These are phyloP conservation scores for Eubasilissa splendida DNA, from an alignment of 2,888 invertebrate genomes.

Conservation along the genomic window DNA sequence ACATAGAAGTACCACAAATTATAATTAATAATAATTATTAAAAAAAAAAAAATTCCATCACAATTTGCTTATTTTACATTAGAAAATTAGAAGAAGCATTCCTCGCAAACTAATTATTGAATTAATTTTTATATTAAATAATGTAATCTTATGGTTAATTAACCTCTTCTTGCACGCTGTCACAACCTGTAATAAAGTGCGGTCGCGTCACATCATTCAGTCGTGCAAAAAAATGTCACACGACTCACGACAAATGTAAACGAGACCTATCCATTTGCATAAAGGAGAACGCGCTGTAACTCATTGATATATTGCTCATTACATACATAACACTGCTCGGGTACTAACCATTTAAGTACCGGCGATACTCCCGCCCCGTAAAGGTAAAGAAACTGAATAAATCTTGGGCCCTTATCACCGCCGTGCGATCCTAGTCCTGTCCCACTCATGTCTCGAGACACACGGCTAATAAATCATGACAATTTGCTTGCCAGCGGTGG, in stretches of 20 bases:
- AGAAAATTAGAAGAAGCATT: too few species aligned
- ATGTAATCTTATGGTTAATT: too few species aligned
- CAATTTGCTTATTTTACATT: too few species aligned
- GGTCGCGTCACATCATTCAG: neutral
- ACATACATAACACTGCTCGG: neutral
- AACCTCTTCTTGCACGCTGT: too few species aligned
- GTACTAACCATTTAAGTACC: too few species aligned
- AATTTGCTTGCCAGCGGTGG: constrained; percentile 20
- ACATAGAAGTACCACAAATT: too few species aligned
- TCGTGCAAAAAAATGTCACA: constrained; percentile 20
- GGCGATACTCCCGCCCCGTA: neutral
- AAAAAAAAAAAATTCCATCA: too few species aligned
- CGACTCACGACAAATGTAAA: constrained; percentile 23
- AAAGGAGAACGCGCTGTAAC: neutral
- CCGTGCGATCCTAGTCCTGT: constrained; percentile 31
- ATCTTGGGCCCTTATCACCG: constrained; percentile 32
- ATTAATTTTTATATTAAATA: too few species aligned
- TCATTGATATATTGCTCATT: constrained; percentile 5
- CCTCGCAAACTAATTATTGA: too few species aligned
- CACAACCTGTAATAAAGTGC: too few species aligned
- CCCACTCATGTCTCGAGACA: constrained; percentile 31
- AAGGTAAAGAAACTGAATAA: constrained; percentile 41
- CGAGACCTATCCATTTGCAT: constrained; percentile 2
- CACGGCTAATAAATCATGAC: constrained; percentile 50
- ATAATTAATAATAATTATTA: too few species aligned